A percentile compares a stretch with the other conserved stretches of the same genome.
These are phyloP conservation scores for Cervus canadensis DNA, from an alignment of 2,113 vertebrate genomes.

Conservation along the genomic window DNA sequence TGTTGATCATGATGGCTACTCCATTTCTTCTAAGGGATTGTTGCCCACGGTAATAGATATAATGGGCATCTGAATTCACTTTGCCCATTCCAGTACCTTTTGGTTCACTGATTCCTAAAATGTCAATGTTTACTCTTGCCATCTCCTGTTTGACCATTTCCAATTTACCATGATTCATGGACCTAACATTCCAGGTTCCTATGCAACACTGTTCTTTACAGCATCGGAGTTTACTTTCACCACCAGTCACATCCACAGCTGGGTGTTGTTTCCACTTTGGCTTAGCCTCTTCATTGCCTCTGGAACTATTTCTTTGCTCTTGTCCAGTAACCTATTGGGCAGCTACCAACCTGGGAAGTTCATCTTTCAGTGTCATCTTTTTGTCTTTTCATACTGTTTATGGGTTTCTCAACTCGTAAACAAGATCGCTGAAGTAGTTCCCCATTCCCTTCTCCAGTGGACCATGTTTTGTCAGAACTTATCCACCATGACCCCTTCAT, in stretches of 20 bases:
- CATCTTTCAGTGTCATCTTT: background rate
- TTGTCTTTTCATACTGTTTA: background rate
- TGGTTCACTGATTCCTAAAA: background rate
- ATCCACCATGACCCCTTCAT: background rate
- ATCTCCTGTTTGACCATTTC: background rate
- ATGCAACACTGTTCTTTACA: background rate
- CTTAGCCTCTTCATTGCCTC: background rate
- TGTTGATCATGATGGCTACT: background rate
- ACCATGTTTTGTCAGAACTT: background rate
- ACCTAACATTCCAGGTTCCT: background rate
- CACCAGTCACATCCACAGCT: background rate
- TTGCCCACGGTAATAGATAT: background rate
- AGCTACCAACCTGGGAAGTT: background rate
- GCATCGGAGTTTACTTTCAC: background rate
- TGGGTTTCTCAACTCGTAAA: no score
- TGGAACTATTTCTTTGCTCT: background rate
- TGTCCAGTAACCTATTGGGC: background rate
- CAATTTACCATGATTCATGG: background rate
- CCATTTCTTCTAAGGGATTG: background rate
- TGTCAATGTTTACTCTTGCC: background rate
- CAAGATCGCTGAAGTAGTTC: background rate
- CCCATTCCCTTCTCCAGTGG: background rate
- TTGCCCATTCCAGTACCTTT: background rate
- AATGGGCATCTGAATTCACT: background rate
- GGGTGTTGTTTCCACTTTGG: background rate